Conservation (phyloP, 2,113 vertebrate species). For the Macquaria australasica region DNA sequence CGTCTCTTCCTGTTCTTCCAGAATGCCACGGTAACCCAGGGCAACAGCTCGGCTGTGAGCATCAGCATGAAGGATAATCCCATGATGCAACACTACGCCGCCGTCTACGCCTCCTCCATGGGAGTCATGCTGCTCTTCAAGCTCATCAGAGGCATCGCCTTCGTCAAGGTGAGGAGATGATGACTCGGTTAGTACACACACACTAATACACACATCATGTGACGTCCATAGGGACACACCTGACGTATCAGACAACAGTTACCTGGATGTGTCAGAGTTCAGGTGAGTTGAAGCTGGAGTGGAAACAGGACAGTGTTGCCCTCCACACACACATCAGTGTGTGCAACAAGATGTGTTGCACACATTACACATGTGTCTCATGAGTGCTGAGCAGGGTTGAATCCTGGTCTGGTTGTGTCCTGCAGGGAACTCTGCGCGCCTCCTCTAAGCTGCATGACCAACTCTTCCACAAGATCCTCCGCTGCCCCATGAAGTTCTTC, state of each 20-base stretch:
- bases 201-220: too few relatives aligned
- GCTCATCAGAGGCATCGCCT: constrained; percentile 89
- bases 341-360: too few relatives aligned
- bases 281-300: too few relatives aligned
- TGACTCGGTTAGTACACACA: neutral
- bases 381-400: too few relatives aligned
- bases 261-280: too few relatives aligned
- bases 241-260: too few relatives aligned
- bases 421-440: constrained; percentile 90
- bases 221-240: too few relatives aligned
- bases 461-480: constrained; percentile 91
- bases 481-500: constrained; percentile 97
- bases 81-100: constrained; percentile 90
- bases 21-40: constrained; percentile 87
- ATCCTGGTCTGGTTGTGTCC: neutral
- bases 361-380: too few relatives aligned
- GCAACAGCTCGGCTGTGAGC: constrained; percentile 88
- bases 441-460: constrained; percentile 92
- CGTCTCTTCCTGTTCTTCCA: neutral
- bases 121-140: constrained; percentile 92
- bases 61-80: constrained; percentile 93
- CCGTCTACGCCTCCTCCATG: constrained; percentile 94
- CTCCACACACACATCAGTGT: too few relatives aligned
- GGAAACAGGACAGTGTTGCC: too few relatives aligned
- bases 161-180: constrained; percentile 90